Evolutionary conservation across 2,797 vertebrate genomes (phyloP).

Genomic region (Arrhamphus sclerolepis): DNA sequence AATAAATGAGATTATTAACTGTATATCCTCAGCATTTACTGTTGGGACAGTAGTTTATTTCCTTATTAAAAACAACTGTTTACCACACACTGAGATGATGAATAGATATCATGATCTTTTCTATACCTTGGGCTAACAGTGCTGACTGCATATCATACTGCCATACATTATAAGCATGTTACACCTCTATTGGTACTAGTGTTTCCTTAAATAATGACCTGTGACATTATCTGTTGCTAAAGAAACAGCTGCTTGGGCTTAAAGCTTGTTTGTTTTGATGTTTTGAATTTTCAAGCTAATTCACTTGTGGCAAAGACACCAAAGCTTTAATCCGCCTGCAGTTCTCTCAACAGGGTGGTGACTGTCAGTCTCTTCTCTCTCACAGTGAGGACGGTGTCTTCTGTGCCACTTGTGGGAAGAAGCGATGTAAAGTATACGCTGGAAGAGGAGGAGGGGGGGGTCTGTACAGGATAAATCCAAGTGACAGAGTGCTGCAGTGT

Average conservation of each 20-base stretch:
- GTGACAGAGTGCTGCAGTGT: slow-evolving; percentile 37
- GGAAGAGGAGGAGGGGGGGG: slow-evolving; percentile 26
- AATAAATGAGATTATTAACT: slow-evolving; percentile 39
- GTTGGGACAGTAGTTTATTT: slow-evolving; percentile 37
- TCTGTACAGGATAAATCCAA: slow-evolving; percentile 30
- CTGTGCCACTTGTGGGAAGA: slow-evolving; percentile 30
- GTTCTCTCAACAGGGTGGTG: too few species aligned
- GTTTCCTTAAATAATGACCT: slow-evolving; percentile 42
- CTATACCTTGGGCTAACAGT: slow-evolving; percentile 44
- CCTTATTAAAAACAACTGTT: slow-evolving; percentile 29
- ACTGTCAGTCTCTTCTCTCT: slow-evolving; percentile 29
- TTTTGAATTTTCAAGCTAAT: slow-evolving; percentile 46
- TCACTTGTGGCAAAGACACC: slow-evolving; percentile 13
- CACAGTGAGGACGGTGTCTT: slow-evolving; percentile 14
- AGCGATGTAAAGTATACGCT: slow-evolving; percentile 39
- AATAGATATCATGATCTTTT: slow-evolving; percentile 39
- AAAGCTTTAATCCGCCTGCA: slow-evolving; percentile 37
- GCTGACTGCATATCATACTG: slow-evolving; percentile 49
- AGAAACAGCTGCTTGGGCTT: slow-evolving; percentile 25
- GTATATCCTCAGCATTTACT: slow-evolving; percentile 23
- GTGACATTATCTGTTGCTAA: slow-evolving; percentile 32
- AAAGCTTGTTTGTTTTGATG: slow-evolving; percentile 33
- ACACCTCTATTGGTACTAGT: slow-evolving; percentile 46
- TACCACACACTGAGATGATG: slow-evolving; percentile 24
- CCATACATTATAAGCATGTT: slow-evolving; percentile 49